Base-by-base conservation (phyloP, 2,888 invertebrate species). In the Argyresthia albistria region DNA sequence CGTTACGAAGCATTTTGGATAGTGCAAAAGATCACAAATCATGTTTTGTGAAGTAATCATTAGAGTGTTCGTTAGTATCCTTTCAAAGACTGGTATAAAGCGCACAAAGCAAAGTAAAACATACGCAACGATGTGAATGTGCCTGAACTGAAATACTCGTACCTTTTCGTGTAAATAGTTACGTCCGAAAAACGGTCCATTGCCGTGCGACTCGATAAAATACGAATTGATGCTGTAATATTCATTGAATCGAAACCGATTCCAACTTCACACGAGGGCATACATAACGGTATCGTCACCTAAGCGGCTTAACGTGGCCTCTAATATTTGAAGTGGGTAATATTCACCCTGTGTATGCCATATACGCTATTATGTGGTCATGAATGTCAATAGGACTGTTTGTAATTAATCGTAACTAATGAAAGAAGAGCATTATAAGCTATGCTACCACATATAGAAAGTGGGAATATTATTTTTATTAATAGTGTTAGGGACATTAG, bases 221-320 rank as follows among this genome's bases (percentile, higher is more conserved):
- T 42, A 42, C 2, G 1, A 11, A 8, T 42, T 12, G 42, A 42
- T 42, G 42, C 42, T 42, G 42, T 42, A 10, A 42, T 42, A 42
- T 58, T 52, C 55, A 58, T 53, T 49, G 54, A 58, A 56, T 61
- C 58, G 57, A 58, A 61, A 58, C 58, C 54, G 16, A 54, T 60
- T 58, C 60, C 60, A 60, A 60, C 58, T 55, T 50, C 56, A 58
- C 56, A 60, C 60, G 59, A 60, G 61, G 59, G 58, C 57, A 57
- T 54, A 60, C 62, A 61, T 65, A 66, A 63, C 63, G 63, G 57
- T 65, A 66, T 64, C 66, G 63, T 63, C 64, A 64, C 6, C 2
- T 68, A 66, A 69, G 66, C 65, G 63, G 68, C 64, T 68, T 69
- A 69, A 62, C 67, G 60, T 62, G 65, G 59, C 60, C 60, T 61